Evolutionary conservation across 2,797 vertebrate genomes (phyloP).

Genomic region (Anomalospiza imberbis): DNA sequence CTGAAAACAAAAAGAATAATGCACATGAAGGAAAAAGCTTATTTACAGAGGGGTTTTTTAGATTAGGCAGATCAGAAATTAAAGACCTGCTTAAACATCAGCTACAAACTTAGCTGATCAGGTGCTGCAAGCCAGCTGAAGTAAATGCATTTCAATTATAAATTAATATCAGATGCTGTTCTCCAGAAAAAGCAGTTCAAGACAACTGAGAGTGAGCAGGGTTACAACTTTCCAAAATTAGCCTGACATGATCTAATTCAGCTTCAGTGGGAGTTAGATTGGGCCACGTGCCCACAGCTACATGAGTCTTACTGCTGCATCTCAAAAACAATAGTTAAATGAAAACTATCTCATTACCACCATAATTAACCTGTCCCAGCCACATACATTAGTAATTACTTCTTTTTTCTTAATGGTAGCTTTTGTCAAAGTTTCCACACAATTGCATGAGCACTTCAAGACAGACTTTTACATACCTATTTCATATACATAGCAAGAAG

Average conservation of each 20-base stretch:
- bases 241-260: slow-evolving; percentile 10
- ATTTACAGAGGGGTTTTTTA: not conserved
- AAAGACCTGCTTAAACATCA: not conserved
- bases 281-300: not conserved
- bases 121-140: not conserved
- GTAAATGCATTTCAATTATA: not conserved
- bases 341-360: not conserved
- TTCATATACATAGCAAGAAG: not conserved
- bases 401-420: not conserved
- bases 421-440: not conserved
- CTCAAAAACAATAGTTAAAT: not conserved
- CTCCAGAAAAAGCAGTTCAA: not conserved
- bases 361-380: not conserved
- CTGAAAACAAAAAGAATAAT: not conserved
- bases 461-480: not conserved
- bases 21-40: not conserved
- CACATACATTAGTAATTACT: not conserved
- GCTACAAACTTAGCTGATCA: not conserved
- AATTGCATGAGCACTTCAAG: not conserved
- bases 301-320: not conserved
- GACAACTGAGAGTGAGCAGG: not conserved
- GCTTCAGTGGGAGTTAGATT: not conserved
- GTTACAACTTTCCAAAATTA: not conserved
- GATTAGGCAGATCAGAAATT: not conserved
- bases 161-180: not conserved